Conservation (phyloP, 2,888 invertebrate genomes). For the Drosophila prolongata region DNA sequence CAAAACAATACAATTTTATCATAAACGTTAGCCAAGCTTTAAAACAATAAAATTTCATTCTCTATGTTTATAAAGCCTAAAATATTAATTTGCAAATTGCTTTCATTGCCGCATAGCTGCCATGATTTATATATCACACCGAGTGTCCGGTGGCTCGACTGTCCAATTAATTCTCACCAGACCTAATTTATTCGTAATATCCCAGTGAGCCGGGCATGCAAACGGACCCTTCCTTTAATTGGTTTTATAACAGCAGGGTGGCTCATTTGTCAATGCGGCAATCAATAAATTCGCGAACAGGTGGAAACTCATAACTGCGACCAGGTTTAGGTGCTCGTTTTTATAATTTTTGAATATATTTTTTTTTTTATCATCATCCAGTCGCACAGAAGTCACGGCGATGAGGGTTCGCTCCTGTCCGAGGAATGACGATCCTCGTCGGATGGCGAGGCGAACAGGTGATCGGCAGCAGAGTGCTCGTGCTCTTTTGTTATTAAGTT, state of each 20-base stretch:
- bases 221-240: constrained; percentile 77
- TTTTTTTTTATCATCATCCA: not conserved
- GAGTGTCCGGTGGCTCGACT: constrained; percentile 36
- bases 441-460: constrained; percentile 69
- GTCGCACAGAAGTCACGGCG: constrained; percentile 32
- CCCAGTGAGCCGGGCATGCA: constrained; percentile 51
- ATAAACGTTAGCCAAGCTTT: too few species aligned
- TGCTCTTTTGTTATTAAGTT: constrained; percentile 82
- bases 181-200: constrained; percentile 50
- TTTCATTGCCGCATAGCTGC: constrained; percentile 26
- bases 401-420: constrained; percentile 44
- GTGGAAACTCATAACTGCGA: constrained; percentile 76
- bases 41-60: too few species aligned
- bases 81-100: accelerated
- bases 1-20: too few species aligned
- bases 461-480: constrained; percentile 62
- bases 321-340: constrained; percentile 22
- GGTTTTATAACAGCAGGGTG: constrained; percentile 73
- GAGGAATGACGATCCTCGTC: constrained; percentile 19
- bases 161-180: constrained; percentile 61
- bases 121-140: constrained; percentile 73
- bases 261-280: constrained; percentile 81
- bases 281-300: constrained; percentile 79
- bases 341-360: constrained; percentile 3
- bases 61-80: too few species aligned